Percentiles rank a stretch among this genome's conserved stretches.
Conservation (phyloP, 92 coral and sea anemone genomes). For the Porites cylindrica region DNA sequence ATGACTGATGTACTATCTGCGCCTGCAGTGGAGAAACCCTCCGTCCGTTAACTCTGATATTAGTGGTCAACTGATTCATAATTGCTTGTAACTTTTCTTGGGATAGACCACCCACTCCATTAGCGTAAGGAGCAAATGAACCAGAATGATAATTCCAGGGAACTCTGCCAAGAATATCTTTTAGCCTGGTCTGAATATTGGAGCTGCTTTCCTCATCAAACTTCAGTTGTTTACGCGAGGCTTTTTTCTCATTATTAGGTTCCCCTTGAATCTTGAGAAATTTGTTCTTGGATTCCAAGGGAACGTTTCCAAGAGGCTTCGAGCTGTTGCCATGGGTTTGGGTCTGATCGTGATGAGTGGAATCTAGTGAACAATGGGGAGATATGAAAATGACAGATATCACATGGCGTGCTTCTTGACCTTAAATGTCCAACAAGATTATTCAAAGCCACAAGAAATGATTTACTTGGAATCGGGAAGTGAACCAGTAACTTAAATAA, state of each 20-base stretch:
- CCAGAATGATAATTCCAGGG: conserved; percentile 36
- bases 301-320: not conserved
- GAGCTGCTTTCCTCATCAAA: conserved; percentile 35
- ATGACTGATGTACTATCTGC: conserved; percentile 39
- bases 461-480: not conserved
- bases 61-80: conserved; percentile 50
- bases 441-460: not conserved
- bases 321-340: not conserved
- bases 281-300: not conserved
- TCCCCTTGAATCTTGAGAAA: conserved; percentile 1
- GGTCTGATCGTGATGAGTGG: not conserved
- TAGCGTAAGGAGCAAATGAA: conserved; percentile 29
- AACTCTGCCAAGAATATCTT: conserved; percentile 30
- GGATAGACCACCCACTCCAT: conserved; percentile 26
- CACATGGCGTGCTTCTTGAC: not conserved
- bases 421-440: not conserved
- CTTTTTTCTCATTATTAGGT: conserved; percentile 29
- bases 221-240: conserved; percentile 30
- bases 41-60: conserved; percentile 49
- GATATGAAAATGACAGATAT: not conserved
- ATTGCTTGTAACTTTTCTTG: conserved; percentile 24
- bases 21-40: conserved; percentile 40
- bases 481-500: no score
- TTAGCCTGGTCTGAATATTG: conserved; percentile 10
- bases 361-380: not conserved